Evolutionary conservation across 2,113 vertebrate species (phyloP).

Genomic region (Hippocampus mohnikei): DNA sequence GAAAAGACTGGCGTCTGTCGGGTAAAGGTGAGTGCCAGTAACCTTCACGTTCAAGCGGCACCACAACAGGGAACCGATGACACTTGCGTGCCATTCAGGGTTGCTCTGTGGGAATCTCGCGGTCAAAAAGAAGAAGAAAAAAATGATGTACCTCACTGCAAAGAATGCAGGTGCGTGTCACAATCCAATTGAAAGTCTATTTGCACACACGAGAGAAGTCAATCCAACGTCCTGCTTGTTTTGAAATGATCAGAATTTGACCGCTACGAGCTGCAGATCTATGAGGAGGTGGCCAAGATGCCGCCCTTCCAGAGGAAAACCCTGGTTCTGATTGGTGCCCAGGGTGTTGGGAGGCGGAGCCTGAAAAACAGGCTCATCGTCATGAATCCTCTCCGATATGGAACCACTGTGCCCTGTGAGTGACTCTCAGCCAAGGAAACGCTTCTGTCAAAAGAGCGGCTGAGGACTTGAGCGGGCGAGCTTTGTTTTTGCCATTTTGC

Average conservation of each 20-base stretch:
- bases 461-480: not conserved
- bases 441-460: not conserved
- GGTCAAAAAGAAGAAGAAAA: slow-evolving; percentile 96
- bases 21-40: slow-evolving; percentile 61
- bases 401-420: slow-evolving; percentile 97
- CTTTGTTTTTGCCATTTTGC: not conserved
- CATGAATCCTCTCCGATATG: slow-evolving; percentile 87
- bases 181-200: not conserved
- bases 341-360: slow-evolving; percentile 94
- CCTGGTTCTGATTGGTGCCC: slow-evolving; percentile 91
- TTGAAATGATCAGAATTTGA: slow-evolving; percentile 84
- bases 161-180: slow-evolving; percentile 88
- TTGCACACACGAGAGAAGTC: not conserved
- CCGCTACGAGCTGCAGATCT: slow-evolving; percentile 96
- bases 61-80: not conserved
- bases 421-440: slow-evolving; percentile 64
- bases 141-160: slow-evolving; percentile 97
- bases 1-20: slow-evolving; percentile 86
- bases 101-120: slow-evolving; percentile 88
- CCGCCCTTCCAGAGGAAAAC: slow-evolving; percentile 98
- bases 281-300: slow-evolving; percentile 96
- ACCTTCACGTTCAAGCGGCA: not conserved
- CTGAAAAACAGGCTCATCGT: slow-evolving; percentile 96
- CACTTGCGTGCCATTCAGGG: slow-evolving; percentile 68
- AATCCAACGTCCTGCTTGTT: slow-evolving; percentile 8